phyloP scores from a whole-genome alignment of 2,113 vertebrate genomes.

The Syngnathoides biaculeatus region DNA sequence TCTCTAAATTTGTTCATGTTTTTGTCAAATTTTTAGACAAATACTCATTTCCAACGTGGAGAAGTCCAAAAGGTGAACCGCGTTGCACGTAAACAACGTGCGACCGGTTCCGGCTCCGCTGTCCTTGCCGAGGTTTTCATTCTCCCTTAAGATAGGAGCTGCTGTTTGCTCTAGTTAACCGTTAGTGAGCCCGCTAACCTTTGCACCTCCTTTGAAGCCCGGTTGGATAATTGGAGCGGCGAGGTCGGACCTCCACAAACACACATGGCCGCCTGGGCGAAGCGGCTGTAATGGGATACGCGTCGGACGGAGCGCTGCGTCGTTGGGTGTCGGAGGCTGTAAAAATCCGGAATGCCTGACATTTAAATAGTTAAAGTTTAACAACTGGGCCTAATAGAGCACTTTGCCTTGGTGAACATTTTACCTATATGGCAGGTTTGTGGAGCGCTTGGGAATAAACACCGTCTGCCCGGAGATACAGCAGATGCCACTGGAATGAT shows the following conservation, averaged over 20 bases:
- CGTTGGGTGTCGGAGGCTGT: background rate
- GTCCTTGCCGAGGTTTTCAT: constrained; percentile 34
- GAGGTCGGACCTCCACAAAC: constrained; percentile 27
- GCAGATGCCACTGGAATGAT: background rate
- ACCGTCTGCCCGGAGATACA: background rate
- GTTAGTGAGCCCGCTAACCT: constrained; percentile 35
- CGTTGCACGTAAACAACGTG: background rate
- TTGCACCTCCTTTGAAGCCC: constrained; percentile 41
- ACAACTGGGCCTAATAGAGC: constrained; percentile 21
- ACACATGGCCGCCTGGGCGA: background rate
- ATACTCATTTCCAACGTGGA: background rate
- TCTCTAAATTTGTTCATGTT: no score
- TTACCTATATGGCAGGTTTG: constrained; percentile 19
- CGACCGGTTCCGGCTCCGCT: background rate
- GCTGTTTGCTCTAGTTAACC: constrained; percentile 47
- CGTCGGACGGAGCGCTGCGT: background rate
- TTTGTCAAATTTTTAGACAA: background rate
- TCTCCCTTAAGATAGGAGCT: constrained; percentile 37
- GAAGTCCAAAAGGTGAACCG: background rate
- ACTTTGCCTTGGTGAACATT: constrained; percentile 19
- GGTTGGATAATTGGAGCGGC: constrained; percentile 25
- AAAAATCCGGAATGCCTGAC: constrained; percentile 21
- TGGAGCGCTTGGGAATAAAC: constrained; percentile 2
- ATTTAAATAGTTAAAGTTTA: constrained; percentile 31
- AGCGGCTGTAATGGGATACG: constrained; percentile 5